Evolutionary conservation across 1,140 invertebrate genomes (phyloP).

Genomic region (Phymorhynchus buccinoides): DNA sequence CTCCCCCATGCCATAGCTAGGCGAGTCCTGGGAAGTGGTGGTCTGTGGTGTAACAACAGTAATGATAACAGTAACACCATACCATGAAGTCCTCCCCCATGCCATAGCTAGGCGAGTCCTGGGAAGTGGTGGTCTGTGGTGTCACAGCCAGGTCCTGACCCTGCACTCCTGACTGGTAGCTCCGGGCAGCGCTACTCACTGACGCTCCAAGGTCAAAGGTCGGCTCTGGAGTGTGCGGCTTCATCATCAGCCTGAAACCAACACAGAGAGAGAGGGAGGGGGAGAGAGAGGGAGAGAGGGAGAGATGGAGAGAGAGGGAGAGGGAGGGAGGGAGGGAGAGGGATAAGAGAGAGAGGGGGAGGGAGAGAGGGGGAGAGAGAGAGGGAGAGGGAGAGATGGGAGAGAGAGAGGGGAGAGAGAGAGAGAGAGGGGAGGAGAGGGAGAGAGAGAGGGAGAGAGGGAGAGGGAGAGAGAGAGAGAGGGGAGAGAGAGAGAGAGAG

Average conservation of each 20-base stretch:
- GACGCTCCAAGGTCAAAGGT: slow-evolving; percentile 48
- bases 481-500: too few species aligned
- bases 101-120: slow-evolving; percentile 51
- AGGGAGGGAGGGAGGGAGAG: background rate
- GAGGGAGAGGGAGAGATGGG: too few species aligned
- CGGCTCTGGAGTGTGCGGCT: slow-evolving; percentile 53
- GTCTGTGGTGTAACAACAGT: too few species aligned
- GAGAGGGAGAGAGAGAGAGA: too few species aligned
- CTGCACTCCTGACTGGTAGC: slow-evolving; percentile 38
- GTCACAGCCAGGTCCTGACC: slow-evolving; percentile 43
- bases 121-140: slow-evolving; percentile 40
- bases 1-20: slow-evolving; percentile 53
- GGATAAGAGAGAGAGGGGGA: too few species aligned
- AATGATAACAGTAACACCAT: background rate
- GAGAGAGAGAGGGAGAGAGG: too few species aligned
- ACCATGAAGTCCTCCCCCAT: slow-evolving; percentile 61
- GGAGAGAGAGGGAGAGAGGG: too few species aligned
- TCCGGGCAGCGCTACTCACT: slow-evolving; percentile 33
- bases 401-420: too few species aligned
- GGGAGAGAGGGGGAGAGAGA: too few species aligned
- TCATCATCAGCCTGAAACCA: slow-evolving; percentile 51
- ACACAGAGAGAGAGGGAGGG: background rate
- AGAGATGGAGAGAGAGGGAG: too few species aligned
- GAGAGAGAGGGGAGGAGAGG: too few species aligned
- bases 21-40: too few species aligned